Evolutionary conservation across 2,888 invertebrate genomes (phyloP).

Genomic region (Cybosia mesomella): DNA sequence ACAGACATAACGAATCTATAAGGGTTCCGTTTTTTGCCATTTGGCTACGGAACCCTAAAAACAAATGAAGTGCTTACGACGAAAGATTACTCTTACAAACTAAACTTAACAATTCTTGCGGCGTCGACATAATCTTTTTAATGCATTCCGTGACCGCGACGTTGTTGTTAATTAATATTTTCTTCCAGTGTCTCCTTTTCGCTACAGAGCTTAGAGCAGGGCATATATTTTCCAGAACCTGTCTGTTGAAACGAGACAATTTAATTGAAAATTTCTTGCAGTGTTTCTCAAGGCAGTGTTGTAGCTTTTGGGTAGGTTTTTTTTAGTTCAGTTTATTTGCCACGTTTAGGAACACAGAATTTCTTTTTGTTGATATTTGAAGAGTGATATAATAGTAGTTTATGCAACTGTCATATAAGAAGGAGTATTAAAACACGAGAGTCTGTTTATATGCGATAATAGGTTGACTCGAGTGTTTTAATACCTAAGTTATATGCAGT

Average conservation of each 20-base stretch:
- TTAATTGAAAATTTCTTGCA: neutral
- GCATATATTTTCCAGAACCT: slow-evolving; percentile 8
- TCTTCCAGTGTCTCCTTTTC: slow-evolving; percentile 22
- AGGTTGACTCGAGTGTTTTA: too few relatives aligned
- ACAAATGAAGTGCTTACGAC: neutral
- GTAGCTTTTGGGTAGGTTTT: neutral
- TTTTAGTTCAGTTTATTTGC: neutral
- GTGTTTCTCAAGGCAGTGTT: neutral
- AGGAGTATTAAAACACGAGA: too few relatives aligned
- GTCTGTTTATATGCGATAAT: too few relatives aligned
- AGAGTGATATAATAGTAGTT: too few relatives aligned
- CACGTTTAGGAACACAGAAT: too few relatives aligned
- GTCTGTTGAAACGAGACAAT: slow-evolving; percentile 11
- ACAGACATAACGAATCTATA: too few relatives aligned
- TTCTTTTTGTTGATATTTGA: neutral
- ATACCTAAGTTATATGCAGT: too few relatives aligned
- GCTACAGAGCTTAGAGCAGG: slow-evolving; percentile 17
- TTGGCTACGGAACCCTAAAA: too few relatives aligned
- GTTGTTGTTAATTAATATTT: slow-evolving; percentile 33
- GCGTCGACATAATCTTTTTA: slow-evolving; percentile 19
- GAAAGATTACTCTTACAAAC: slow-evolving; percentile 10
- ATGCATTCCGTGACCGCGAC: slow-evolving; percentile 28
- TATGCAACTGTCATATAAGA: too few relatives aligned
- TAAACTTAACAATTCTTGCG: slow-evolving; percentile 2
- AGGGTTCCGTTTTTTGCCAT: too few relatives aligned